Base-by-base conservation (phyloP, 2,888 invertebrate species). In the Drosophila flavopinicola region DNA sequence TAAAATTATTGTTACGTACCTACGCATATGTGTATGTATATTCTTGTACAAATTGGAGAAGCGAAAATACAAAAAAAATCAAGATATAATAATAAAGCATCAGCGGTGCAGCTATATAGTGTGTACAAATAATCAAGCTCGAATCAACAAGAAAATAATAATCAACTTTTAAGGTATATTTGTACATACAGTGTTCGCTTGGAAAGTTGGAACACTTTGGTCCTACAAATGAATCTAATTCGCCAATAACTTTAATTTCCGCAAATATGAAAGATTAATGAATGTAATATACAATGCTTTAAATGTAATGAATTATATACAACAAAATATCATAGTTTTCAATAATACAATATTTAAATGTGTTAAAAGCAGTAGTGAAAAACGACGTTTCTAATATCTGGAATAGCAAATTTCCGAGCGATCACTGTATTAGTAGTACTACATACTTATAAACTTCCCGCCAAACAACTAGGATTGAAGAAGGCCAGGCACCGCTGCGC, bases 401-500 rank as follows among this genome's bases (percentile, higher is more conserved):
- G 10, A 6, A 42, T n/a, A 27, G 15, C 7, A 7, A 6, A 9
- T 42, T 17, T 27, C n/a, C 9, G 27, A 29, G 27, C 42, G 17
- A 44, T 44, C 44, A 30, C n/a, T 10, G 30, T 20, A 30, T 9
- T 30, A 41, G 53, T 51, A 65, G 42, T 47, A 63, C 51, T 53
- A 61, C 64, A 69, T 58, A 82, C 83, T 63, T 69, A 80, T 58
- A 56, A 72, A 78, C 60, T 65, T 66, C 78, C 79, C 78, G 66
- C 78, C 78, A 71, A 64, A 15, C 11, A 44, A 52, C 45, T 54
- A 53, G 49, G 47, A 64, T 64, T 52, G 64, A 52, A 59, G 54
- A 58, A 49, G 25, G 70, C 75, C 78, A 74, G 68, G 69, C 65
- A 77, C 61, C 75, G 85, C 67, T 83, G 80, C 84, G 85, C 87